Percentiles rank a stretch among this genome's conserved stretches.
These are phyloP conservation scores for Sandelia bainsii DNA, from an alignment of 2,797 vertebrate genomes.

Conservation along the genomic window DNA sequence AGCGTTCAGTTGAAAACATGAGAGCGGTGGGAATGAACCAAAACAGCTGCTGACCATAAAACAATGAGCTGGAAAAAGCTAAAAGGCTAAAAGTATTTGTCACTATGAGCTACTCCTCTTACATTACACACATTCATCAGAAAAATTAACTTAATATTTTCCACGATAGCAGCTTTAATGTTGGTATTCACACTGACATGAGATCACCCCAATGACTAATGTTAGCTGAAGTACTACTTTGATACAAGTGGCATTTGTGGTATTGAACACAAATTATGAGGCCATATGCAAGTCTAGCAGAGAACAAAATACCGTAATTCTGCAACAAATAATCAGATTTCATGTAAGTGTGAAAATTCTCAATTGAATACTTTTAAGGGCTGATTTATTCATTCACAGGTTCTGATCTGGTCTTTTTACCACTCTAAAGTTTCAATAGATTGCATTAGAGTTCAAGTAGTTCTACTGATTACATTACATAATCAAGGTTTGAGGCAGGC, in stretches of 20 bases:
- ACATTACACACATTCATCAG: neutral
- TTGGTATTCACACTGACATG: neutral
- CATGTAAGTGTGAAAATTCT: slow-evolving; percentile 13
- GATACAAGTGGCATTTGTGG: neutral
- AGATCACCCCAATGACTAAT: slow-evolving; percentile 20
- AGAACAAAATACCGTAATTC: slow-evolving; percentile 30
- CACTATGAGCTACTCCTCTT: neutral
- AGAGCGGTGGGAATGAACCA: too few species aligned
- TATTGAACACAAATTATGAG: slow-evolving; percentile 10
- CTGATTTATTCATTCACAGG: slow-evolving; percentile 44
- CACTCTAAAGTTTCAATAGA: slow-evolving; percentile 43
- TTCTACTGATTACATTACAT: slow-evolving; percentile 58
- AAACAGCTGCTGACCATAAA: neutral
- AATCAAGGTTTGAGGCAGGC: slow-evolving; percentile 53
- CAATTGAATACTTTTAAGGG: slow-evolving; percentile 25
- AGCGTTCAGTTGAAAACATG: too few species aligned
- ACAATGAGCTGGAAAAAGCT: neutral
- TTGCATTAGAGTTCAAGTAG: slow-evolving; percentile 50
- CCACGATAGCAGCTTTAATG: neutral
- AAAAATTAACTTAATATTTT: neutral
- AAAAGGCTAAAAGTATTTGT: neutral
- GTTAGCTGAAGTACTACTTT: neutral
- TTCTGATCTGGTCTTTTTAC: slow-evolving; percentile 8
- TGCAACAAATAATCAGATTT: slow-evolving; percentile 45
- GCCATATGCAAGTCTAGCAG: slow-evolving; percentile 11